Conservation (phyloP, 2,888 invertebrate genomes). For the Antheraea assamensis region DNA sequence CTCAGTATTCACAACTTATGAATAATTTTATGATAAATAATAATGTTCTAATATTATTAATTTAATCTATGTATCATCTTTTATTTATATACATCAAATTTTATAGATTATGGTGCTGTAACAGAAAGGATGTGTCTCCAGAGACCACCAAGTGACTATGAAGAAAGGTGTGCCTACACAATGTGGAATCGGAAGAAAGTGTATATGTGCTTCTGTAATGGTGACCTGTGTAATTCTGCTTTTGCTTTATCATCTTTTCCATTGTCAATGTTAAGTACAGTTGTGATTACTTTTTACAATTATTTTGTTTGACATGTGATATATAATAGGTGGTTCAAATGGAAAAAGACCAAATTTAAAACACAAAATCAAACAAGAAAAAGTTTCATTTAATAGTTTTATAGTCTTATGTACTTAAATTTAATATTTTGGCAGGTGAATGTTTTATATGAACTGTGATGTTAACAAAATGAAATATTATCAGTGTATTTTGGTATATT, state of each 20-base stretch:
- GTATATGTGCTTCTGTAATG: slow-evolving; percentile 95
- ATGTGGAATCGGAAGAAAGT: slow-evolving; percentile 91
- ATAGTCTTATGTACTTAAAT: not conserved
- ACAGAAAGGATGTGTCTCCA: slow-evolving; percentile 94
- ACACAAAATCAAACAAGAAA: not conserved
- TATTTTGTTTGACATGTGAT: slow-evolving; percentile 24
- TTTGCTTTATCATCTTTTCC: slow-evolving; percentile 38
- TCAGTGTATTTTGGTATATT: not conserved
- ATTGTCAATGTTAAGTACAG: slow-evolving; percentile 39
- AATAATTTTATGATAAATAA: no score
- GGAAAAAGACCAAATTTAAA: not conserved
- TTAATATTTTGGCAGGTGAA: not conserved
- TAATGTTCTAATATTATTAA: no score
- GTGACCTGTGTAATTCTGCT: slow-evolving; percentile 91
- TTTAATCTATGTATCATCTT: no score
- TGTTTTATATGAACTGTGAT: not conserved
- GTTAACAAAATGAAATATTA: not conserved
- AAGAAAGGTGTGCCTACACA: slow-evolving; percentile 94
- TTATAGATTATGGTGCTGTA: slow-evolving; percentile 91
- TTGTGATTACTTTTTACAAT: slow-evolving; percentile 46
- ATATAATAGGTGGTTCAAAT: not conserved
- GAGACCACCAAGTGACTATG: slow-evolving; percentile 92
- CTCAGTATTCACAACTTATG: no score
- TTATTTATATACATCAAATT: slow-evolving; percentile 20
- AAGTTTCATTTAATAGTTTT: not conserved